A percentile compares a stretch with the other conserved stretches of the same genome.
These are phyloP conservation scores for Cephus pulcher DNA, from an alignment of 2,888 invertebrate species.

Conservation along the genomic window DNA sequence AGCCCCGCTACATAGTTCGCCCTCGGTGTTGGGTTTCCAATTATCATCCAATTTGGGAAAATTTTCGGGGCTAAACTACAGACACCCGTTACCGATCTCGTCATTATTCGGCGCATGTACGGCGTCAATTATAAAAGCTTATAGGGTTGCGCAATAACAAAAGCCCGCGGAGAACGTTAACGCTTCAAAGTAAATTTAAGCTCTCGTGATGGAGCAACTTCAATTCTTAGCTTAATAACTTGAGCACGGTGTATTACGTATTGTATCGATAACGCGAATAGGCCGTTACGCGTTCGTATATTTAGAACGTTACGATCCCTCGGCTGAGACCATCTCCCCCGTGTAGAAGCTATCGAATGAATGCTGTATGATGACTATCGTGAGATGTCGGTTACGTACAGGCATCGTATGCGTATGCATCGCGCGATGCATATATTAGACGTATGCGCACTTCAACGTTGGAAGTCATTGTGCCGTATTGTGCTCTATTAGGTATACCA, in stretches of 20 bases:
- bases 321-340: neutral
- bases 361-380: neutral
- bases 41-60: conserved; percentile 45
- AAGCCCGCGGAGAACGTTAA: neutral
- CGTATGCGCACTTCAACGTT: neutral
- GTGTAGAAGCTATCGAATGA: neutral
- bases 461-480: neutral
- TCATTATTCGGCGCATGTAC: neutral
- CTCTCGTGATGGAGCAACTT: neutral
- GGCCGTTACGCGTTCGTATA: neutral
- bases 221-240: neutral
- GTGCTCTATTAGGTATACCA: neutral
- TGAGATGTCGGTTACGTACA: neutral
- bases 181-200: neutral
- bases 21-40: conserved; percentile 41
- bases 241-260: neutral
- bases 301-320: neutral
- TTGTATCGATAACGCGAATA: neutral
- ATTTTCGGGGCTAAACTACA: conserved; percentile 31
- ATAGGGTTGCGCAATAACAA: neutral
- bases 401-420: neutral
- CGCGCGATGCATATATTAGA: neutral
- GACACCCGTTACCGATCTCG: conserved; percentile 1
- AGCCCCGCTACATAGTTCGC: neutral
- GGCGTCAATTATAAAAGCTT: neutral